Evolutionary conservation across 2,113 vertebrate species (phyloP), one percentile per base, ranked within the genome.

Genomic region (Oryzias curvinotus): DNA sequence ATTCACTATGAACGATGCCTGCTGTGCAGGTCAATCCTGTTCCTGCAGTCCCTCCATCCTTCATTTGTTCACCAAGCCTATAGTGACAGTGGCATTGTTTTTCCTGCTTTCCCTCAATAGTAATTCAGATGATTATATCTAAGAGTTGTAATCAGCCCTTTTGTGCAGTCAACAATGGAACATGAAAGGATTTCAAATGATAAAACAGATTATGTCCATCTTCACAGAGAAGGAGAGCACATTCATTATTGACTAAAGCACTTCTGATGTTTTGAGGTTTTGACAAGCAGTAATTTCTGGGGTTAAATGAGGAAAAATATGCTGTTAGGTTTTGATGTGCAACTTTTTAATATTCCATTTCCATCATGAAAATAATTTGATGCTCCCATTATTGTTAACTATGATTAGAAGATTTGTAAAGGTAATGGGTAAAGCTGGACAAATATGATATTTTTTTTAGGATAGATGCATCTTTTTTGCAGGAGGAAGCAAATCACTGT

Each of bases 11-110:
- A 77, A 57, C 52, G 59, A 62, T 51, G 57, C 44, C 48, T 7
- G 53, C 61, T 57, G 60, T 18, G 60, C 71, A 75, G 61, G 62
- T 77, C 68, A 52, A 14, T 59, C 59, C 56, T 41, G 46, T 63
- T 52, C 67, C 65, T 61, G 42, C 55, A 55, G 65, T 80, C 66
- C 62, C 52, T 68, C 62, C 23, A 73, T 77, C 59, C 46, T 17
- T 49, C 45, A 5, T 21, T 18, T 75, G 69, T 73, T 65, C 45
- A 25, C 17, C 48, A 13, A 1, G 36, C 36, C 36, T 0, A 36
- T 36, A 2, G 8, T 10, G 36, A 36, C 57, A 59, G 53, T 65
- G 19, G 30, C 71, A n/a, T 51, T 61, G 47, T 65, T 58, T 65
- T 14, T 45, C 41, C 62, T 26, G 23, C 23, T 61, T 10, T 48